Evolutionary conservation across 2,888 invertebrate species (phyloP), one percentile per base, ranked within the genome.

Genomic region (Willowsia nigromaculata): DNA sequence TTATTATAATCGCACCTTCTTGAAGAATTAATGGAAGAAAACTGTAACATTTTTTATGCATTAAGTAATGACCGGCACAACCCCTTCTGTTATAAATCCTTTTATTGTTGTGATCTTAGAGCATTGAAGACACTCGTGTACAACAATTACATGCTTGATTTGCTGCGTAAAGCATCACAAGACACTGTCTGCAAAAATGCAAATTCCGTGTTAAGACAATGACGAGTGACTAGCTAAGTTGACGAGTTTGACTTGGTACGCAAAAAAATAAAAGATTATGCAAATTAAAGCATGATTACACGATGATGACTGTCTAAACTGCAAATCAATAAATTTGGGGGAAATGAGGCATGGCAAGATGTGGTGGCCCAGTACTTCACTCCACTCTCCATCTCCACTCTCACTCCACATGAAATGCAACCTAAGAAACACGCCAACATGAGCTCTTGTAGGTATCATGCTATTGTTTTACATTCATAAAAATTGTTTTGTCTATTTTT

Each of bases 301-400:
- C 15, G 74, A 18, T 76, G 50, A 76, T 50, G 76, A 78, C 56
- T 78, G 78, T 78, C 78, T 33, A 78, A 76, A 76, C 76, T 78
- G 40, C 71, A 87, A 87, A 68, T 71, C 71, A 87, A 87, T 86
- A 80, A 80, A 86, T 78, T 40, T 43, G 78, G 22, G 27, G 30
- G 86, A 80, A 86, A 80, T 68, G 68, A 84, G 59, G 56, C 71
- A 68, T 40, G 78, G 22, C 53, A 22, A 27, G 7, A 15, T 65
- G n/a, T n/a, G n/a, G n/a, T n/a, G n/a, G n/a, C n/a, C n/a, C n/a
- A n/a, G n/a, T n/a, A n/a, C n/a, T n/a, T n/a, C n/a, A n/a, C n/a
- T n/a, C n/a, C n/a, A n/a, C n/a, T n/a, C n/a, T n/a, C n/a, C n/a
- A n/a, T n/a, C n/a, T n/a, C n/a, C n/a, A n/a, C n/a, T n/a, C n/a